A percentile compares a stretch with the other conserved stretches of the same genome.
These are phyloP conservation scores for Colius striatus DNA, from an alignment of 2,113 vertebrate genomes.

Conservation along the genomic window DNA sequence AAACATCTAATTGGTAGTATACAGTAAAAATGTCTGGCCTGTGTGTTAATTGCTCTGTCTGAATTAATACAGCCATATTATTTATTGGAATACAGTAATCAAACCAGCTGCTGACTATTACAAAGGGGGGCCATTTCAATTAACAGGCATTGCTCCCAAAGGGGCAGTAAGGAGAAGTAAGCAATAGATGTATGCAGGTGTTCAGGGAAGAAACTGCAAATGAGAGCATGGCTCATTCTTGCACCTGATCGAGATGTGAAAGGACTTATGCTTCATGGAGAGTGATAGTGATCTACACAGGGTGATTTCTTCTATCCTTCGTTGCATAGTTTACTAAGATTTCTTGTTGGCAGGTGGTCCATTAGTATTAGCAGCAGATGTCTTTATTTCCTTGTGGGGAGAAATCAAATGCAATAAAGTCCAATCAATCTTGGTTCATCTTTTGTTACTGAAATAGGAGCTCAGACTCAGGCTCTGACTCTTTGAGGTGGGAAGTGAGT, in stretches of 20 bases:
- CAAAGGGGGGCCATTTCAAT: conserved; percentile 59
- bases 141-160: conserved; percentile 64
- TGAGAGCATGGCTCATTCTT: background rate
- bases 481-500: background rate
- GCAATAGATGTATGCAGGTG: conserved; percentile 24
- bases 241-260: background rate
- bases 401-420: background rate
- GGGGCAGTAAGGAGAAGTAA: conserved; percentile 56
- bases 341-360: background rate
- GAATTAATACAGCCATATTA: conserved; percentile 68
- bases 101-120: conserved; percentile 58
- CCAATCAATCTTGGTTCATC: background rate
- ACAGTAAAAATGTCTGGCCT: conserved; percentile 67
- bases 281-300: background rate
- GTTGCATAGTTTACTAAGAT: background rate
- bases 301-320: background rate
- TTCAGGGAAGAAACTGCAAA: background rate
- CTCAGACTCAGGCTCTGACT: background rate
- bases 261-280: background rate
- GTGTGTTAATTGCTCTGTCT: conserved; percentile 75
- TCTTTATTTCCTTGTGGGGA: background rate
- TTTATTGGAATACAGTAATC: conserved; percentile 73
- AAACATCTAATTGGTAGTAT: conserved; percentile 57
- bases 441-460: background rate
- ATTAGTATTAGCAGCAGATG: background rate